These are phyloP conservation scores for Ptycholaimellus sp. DNA, from an alignment of 2,888 invertebrate species.

Conservation along the genomic window DNA sequence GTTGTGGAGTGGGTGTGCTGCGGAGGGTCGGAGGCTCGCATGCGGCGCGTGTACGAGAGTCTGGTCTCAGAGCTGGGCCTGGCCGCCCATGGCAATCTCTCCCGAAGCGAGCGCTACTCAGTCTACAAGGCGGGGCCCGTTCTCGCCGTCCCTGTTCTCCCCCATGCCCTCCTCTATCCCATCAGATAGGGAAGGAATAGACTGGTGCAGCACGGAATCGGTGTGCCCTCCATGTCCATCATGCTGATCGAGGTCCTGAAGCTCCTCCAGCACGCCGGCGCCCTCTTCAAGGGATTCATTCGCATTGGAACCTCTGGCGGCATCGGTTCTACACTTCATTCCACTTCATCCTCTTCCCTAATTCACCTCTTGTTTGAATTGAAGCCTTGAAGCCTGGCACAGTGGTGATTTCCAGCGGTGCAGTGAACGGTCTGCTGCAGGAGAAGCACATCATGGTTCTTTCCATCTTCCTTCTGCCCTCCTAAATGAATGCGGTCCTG, in stretches of 20 bases:
- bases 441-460: constrained; percentile 29
- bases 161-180: not conserved
- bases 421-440: constrained; percentile 59
- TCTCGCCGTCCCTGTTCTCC: constrained; percentile 11
- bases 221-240: constrained; percentile 79
- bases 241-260: constrained; percentile 85
- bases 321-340: constrained; percentile 37
- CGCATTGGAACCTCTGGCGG: constrained; percentile 82
- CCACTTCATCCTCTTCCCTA: not conserved
- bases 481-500: constrained; percentile 2
- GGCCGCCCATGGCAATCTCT: constrained; percentile 21
- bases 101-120: constrained; percentile 28
- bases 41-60: constrained; percentile 28
- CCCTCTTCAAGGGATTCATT: constrained; percentile 53
- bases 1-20: constrained; percentile 30
- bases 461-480: not conserved
- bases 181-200: not conserved
- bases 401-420: constrained; percentile 71
- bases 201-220: constrained; percentile 70
- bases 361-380: constrained; percentile 4
- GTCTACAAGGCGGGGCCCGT: constrained; percentile 31
- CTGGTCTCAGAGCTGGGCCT: constrained; percentile 19
- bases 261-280: constrained; percentile 72
- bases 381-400: constrained; percentile 56
- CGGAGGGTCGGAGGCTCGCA: constrained; percentile 29